Evolutionary conservation across 1,140 invertebrate species (phyloP), one percentile per base, ranked within the genome.

Genomic region (Triops cancriformis): DNA sequence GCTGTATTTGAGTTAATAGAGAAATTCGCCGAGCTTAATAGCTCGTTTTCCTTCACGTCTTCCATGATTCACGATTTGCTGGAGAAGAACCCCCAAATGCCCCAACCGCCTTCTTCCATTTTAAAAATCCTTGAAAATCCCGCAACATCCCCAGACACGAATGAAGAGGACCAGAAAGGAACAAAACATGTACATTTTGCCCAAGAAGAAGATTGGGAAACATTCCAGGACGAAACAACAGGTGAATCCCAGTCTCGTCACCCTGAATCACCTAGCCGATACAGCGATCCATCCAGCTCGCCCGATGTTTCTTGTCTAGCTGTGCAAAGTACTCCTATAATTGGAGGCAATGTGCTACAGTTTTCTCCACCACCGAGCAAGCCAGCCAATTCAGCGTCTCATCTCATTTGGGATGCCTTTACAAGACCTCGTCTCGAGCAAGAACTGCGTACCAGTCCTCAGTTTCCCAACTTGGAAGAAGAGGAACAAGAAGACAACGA

Each of bases 1-100:
- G 73, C 73, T 23, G 77, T 78, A 31, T 78, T 78, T 42, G 77
- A 78, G 27, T 73, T 78, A n/a, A 45, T 78, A 6, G 77, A 78
- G 28, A 37, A 73, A 26, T 78, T 78, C 31, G 77, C 77, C 4
- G 74, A 73, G 12, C 73, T 78, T 31, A 78, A 78, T 27, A 43
- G 72, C 37, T 74, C 72, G 18, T 78, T 78, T 42, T 74, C 27
- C 10, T 78, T 73, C 77, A 78, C 64, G 43, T 78, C 77, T 6
- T 78, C 77, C 31, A 73, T 78, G 27, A 78, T 78, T 26, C 41
- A 73, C 41, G 27, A 78, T 14, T 73, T 78, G 18, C 64, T 78
- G n/a, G 77, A 78, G 5, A 78, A 78, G 28, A 73, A 73, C 26
- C 41, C 74, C 1, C 73, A 73, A n/a, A 72, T 45, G 18, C 26